Conservation (phyloP, 1,140 invertebrate species). For the Daktulosphaira vitifoliae region DNA sequence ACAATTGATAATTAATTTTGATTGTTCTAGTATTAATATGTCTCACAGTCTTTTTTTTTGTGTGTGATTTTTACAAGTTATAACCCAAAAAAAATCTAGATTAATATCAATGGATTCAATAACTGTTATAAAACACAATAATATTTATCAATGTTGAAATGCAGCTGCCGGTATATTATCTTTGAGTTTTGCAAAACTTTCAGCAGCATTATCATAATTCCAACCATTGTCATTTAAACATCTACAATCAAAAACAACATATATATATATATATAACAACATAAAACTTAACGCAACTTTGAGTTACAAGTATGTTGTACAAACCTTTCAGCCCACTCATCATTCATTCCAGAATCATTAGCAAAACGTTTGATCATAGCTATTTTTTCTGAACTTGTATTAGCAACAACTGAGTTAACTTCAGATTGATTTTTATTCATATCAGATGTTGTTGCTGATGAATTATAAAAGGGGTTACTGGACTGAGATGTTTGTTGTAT, state of each 20-base stretch:
- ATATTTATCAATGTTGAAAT: not conserved
- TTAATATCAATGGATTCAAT: too few relatives aligned
- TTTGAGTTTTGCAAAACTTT: slow-evolving; percentile 9
- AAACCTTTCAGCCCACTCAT: slow-evolving; percentile 21
- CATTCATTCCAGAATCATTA: slow-evolving; percentile 22
- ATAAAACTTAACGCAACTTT: not conserved
- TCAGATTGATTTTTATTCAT: not conserved
- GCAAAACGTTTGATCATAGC: slow-evolving; percentile 18
- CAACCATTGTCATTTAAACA: slow-evolving; percentile 17
- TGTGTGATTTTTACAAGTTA: too few relatives aligned
- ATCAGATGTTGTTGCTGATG: not conserved
- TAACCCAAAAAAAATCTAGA: too few relatives aligned
- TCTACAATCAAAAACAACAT: not conserved
- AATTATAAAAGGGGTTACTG: too few relatives aligned
- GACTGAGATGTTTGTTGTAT: too few relatives aligned
- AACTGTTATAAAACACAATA: too few relatives aligned
- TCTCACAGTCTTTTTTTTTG: too few relatives aligned
- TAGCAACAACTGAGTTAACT: not conserved
- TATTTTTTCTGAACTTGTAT: not conserved
- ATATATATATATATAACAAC: not conserved
- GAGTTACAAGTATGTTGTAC: not conserved
- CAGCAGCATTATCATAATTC: slow-evolving; percentile 20
- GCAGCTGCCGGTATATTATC: slow-evolving; percentile 4
- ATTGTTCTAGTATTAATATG: too few relatives aligned
- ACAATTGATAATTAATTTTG: too few relatives aligned